Evolutionary conservation across 2,113 vertebrate species (phyloP).

Genomic region (Mustela lutreola): DNA sequence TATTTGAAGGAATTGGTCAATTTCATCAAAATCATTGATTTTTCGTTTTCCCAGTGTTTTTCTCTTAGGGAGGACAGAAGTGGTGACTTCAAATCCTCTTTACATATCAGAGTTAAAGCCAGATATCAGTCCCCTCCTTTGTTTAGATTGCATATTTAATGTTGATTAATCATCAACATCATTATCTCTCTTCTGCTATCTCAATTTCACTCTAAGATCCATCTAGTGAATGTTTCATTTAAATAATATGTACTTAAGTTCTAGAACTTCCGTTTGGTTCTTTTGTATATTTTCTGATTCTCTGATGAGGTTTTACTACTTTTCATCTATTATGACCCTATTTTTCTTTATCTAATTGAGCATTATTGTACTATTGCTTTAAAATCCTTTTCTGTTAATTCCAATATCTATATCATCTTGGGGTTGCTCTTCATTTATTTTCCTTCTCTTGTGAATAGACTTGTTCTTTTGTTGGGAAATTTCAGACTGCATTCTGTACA

Average conservation of each 20-base stretch:
- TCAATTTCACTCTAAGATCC: not conserved
- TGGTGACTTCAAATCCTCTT: not conserved
- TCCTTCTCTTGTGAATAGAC: not conserved
- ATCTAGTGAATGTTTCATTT: not conserved
- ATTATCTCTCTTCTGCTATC: not conserved
- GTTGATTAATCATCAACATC: not conserved
- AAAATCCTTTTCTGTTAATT: not conserved
- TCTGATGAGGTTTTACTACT: not conserved
- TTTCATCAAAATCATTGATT: constrained; percentile 16
- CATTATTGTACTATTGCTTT: not conserved
- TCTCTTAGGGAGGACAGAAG: not conserved
- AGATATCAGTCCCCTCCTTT: not conserved
- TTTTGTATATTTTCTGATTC: not conserved
- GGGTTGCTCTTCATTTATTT: not conserved
- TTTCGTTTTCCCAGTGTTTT: not conserved
- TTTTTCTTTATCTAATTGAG: not conserved
- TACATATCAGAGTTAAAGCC: not conserved
- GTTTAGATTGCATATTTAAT: not conserved
- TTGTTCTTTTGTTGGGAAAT: not conserved
- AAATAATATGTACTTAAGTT: not conserved
- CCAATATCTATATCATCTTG: not conserved
- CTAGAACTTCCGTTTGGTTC: not conserved
- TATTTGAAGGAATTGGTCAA: not conserved
- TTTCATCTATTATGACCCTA: not conserved
- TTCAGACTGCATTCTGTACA: not conserved